Evolutionary conservation across 2,888 invertebrate species (phyloP), one percentile per base, ranked within the genome.

Genomic region (Eristalinus aeneus): DNA sequence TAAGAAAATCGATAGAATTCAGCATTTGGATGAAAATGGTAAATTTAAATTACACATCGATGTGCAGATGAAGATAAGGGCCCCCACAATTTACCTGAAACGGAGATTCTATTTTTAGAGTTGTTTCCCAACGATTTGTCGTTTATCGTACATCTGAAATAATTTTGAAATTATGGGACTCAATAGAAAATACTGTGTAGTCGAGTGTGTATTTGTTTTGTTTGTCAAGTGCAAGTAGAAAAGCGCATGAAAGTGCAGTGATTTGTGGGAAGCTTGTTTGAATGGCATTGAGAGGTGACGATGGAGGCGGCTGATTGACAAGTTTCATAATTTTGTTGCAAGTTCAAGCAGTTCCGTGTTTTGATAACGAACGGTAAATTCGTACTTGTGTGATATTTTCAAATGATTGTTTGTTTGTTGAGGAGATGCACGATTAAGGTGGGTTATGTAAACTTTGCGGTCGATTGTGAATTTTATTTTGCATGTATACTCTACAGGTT

Each of bases 361-460:
- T 73, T 73, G 58, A 80, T 74, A 68, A 83, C 63, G 67, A 72
- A 76, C 61, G 60, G 23, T 32, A 60, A 31, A 61, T 23, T 32
- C n/a, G 67, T 56, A 61, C n/a, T 63, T 61, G 63, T 72, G 46
- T 61, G 39, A 63, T 73, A 58, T 72, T 36, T 8, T 0, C 31
- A 3, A 11, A 4, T 64, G 31, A 22, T 54, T 63, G 27, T 5
- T 3, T 27, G 27, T 27, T 27, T 2, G 2, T 27, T 3, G 27
- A 27, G 5, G 27, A 5, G 27, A 27, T 27, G 27, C 27, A n/a
- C n/a, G n/a, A n/a, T n/a, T n/a, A n/a, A n/a, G n/a, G n/a, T n/a
- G n/a, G n/a, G n/a, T n/a, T n/a, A n/a, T n/a, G n/a, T n/a, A n/a
- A n/a, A n/a, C n/a, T n/a, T n/a, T n/a, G n/a, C n/a, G n/a, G n/a